phyloP scores from a whole-genome alignment of 2,888 invertebrate genomes.

The Volucella zonaria region DNA sequence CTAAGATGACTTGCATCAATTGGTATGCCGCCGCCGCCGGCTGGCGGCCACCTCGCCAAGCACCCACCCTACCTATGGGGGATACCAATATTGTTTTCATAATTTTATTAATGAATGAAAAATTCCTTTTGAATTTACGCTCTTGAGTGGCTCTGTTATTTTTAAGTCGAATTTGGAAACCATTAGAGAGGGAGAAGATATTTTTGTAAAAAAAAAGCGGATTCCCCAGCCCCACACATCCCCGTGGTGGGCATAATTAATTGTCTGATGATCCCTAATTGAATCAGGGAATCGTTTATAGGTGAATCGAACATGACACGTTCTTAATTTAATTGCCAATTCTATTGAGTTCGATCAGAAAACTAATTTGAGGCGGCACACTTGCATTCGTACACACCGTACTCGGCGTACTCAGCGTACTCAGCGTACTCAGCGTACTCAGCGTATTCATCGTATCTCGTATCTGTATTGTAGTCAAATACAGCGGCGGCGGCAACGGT shows the following conservation, averaged over 20 bases:
- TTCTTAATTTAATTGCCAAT: constrained; percentile 74
- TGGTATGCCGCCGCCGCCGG: constrained; percentile 51
- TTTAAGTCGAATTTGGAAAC: constrained; percentile 53
- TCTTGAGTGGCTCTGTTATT: constrained; percentile 38
- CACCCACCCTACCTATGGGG: constrained; percentile 33
- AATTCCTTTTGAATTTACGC: constrained; percentile 23
- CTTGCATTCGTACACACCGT: constrained; percentile 14
- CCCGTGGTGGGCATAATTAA: constrained; percentile 60
- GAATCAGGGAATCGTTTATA: constrained; percentile 69
- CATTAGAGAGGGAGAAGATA: neutral
- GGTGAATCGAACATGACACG: constrained; percentile 73
- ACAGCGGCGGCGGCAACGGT: too few species aligned
- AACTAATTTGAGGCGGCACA: constrained; percentile 66
- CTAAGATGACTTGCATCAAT: constrained; percentile 58
- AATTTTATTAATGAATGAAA: constrained; percentile 74
- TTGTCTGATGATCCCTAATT: constrained; percentile 71
- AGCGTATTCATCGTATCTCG: constrained; percentile 11
- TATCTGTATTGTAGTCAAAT: too few species aligned
- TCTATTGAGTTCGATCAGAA: constrained; percentile 69
- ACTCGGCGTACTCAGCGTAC: constrained; percentile 24
- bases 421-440: constrained; percentile 6
- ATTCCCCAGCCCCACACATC: neutral
- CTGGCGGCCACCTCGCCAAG: constrained; percentile 2
- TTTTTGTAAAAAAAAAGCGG: neutral
- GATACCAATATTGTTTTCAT: constrained; percentile 69